These are phyloP conservation scores for Agapornis canus DNA, from an alignment of 2,797 vertebrate genomes.

Conservation along the genomic window DNA sequence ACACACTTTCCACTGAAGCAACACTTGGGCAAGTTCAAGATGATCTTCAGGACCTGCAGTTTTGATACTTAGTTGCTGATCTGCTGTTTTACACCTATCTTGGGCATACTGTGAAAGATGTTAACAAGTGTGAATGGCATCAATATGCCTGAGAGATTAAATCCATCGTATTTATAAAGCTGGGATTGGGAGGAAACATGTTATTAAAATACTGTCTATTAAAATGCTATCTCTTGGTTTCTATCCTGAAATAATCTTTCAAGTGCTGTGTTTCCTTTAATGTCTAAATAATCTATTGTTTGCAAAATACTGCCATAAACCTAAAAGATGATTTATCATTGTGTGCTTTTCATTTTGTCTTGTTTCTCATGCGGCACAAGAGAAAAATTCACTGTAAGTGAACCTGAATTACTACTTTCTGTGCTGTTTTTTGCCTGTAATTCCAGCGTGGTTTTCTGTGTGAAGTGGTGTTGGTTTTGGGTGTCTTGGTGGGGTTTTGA, in stretches of 20 bases:
- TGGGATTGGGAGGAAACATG: not conserved
- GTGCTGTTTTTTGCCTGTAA: constrained; percentile 43
- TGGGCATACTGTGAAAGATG: not conserved
- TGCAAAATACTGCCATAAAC: not conserved
- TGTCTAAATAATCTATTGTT: not conserved
- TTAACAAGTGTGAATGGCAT: not conserved
- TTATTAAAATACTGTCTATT: not conserved
- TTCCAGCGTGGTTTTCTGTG: constrained; percentile 1
- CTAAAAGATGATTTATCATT: constrained; percentile 54
- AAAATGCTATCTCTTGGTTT: not conserved
- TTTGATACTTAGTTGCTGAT: not conserved
- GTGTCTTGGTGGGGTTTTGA: not conserved
- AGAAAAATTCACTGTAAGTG: constrained; percentile 79
- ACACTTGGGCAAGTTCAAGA: not conserved
- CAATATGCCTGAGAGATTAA: not conserved
- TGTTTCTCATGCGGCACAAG: constrained; percentile 73
- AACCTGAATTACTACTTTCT: constrained; percentile 48
- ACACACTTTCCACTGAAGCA: not conserved
- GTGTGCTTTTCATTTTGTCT: constrained; percentile 70
- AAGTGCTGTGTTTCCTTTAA: not conserved
- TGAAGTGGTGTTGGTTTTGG: constrained; percentile 4
- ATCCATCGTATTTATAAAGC: not conserved
- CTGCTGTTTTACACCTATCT: not conserved
- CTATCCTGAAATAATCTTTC: not conserved
- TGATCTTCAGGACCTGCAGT: not conserved